Percentiles rank a stretch among this genome's conserved stretches.
phyloP scores from a whole-genome alignment of 1,140 invertebrate genomes.

The Brachionus rotundiformis region DNA sequence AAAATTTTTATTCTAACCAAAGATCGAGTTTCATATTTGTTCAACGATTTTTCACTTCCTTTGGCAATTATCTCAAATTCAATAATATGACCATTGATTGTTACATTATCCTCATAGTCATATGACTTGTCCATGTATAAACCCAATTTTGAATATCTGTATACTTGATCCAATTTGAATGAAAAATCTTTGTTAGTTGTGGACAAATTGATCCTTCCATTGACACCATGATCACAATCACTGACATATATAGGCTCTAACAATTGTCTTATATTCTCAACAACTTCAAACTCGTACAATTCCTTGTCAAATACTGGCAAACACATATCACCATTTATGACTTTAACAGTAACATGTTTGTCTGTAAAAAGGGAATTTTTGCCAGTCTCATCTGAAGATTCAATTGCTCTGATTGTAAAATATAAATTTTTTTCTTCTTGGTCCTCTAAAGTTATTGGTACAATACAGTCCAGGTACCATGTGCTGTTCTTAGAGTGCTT shows the following conservation, averaged over 20 bases:
- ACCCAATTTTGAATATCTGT: slow-evolving; percentile 15
- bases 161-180: slow-evolving; percentile 23
- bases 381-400: not conserved
- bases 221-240: slow-evolving; percentile 48
- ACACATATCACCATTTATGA: slow-evolving; percentile 44
- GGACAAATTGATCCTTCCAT: slow-evolving; percentile 11
- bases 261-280: slow-evolving; percentile 28
- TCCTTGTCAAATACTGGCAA: slow-evolving; percentile 15
- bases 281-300: slow-evolving; percentile 46
- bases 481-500: not conserved
- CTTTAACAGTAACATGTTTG: slow-evolving; percentile 25
- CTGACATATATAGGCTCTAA: slow-evolving; percentile 49
- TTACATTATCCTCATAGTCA: slow-evolving; percentile 17
- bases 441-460: not conserved
- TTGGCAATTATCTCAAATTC: slow-evolving; percentile 48
- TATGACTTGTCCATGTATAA: slow-evolving; percentile 24
- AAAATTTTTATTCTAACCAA: slow-evolving; percentile 18
- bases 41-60: slow-evolving; percentile 9
- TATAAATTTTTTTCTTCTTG: slow-evolving; percentile 35
- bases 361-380: slow-evolving; percentile 8
- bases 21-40: slow-evolving; percentile 32
- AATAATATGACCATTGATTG: slow-evolving; percentile 27
- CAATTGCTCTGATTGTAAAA: slow-evolving; percentile 22
- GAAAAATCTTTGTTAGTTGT: slow-evolving; percentile 28
- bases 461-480: slow-evolving; percentile 30